Base-by-base conservation (phyloP, 1,140 invertebrate genomes). In the Helicoverpa armigera region DNA sequence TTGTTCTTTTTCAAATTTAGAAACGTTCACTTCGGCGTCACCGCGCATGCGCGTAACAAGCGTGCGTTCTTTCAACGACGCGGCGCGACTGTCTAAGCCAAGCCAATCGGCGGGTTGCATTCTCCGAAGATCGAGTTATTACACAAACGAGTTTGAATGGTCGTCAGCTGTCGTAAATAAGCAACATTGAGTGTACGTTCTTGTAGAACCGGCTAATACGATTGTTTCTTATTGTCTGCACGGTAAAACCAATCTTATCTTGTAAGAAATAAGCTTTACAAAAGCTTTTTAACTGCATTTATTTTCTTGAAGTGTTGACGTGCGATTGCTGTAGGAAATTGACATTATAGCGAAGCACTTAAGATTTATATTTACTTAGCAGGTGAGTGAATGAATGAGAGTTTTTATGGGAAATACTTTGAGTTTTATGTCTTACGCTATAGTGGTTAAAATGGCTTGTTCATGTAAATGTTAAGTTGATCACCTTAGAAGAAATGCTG, bases 401-500 rank as follows among this genome's bases (percentile, higher is more conserved):
- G 43, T 16, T 43, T 43, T 58, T 58, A n/a, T 77, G 11, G 50
- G 81, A 80, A 12, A 35, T 13, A 85, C 77, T 85, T 84, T 87
- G 43, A 77, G 82, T 65, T 82, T 81, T 86, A 84, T 77, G 13
- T 0, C 1, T 1, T 35, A 16, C 9, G 1, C 0, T 0, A 65
- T 87, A 87, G 48, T 75, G 60, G 60, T 74, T 79, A 76, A 76
- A 83, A 80, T 88, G 14, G 48, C 51, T 54, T 60, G 53, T 85
- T 76, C 70, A 67, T 61, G 29, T 3, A 31, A 51, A 53, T 81
- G 60, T 60, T 50, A 70, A 89, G 85, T 90, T 87, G 88, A 87
- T 91, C 86, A 91, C 90, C 88, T 89, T 86, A 88, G 85, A 91
- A 91, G 89, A 92, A 91, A 91, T 92, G 88, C 73, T 85, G 82